Evolutionary conservation across 2,113 vertebrate genomes (phyloP), one percentile per base, ranked within the genome.

Genomic region (Peucedramus taeniatus): DNA sequence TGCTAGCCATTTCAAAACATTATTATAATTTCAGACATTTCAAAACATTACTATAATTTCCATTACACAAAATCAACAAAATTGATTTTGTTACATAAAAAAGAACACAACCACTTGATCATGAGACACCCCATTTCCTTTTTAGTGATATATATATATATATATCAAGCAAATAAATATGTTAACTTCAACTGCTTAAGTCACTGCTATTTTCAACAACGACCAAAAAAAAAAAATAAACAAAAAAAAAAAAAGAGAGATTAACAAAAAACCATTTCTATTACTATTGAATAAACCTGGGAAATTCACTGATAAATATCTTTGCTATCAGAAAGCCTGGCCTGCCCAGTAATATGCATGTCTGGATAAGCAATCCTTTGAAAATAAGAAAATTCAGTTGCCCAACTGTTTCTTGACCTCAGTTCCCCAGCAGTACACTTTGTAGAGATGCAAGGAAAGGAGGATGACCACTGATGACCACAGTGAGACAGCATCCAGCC

Each of bases 311-410:
- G n/a, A 65, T 22, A 84, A 59, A 47, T 59, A 75, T 14, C 31
- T 79, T 68, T 71, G 19, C 33, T 76, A 56, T 69, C 60, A 91
- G 47, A 60, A 89, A 51, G 24, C 11, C 81, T 51, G 27, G 11
- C 13, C 39, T 68, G 19, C 72, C 56, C 49, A 31, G 27, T n/a
- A 61, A 78, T 19, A 42, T 0, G 0, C 15, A n/a, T 37, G 27
- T 76, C 44, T 64, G 65, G 18, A 51, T 49, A 75, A 96, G 24
- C 11, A 75, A 15, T 37, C n/a, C 40, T 56, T 39, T 61, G 53
- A 72, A 94, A 96, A 71, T 23, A 35, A 87, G 35, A 87, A 96
- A 71, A 68, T 31, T 66, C 39, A 79, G 37, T 27, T 82, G 30
- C 21, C n/a, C 15, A 37, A 59, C 15, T 15, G 30, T 47, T n/a